Percentiles rank a stretch among this genome's conserved stretches.
phyloP scores from a whole-genome alignment of 2,113 vertebrate species.

The Ammodytes dubius region DNA sequence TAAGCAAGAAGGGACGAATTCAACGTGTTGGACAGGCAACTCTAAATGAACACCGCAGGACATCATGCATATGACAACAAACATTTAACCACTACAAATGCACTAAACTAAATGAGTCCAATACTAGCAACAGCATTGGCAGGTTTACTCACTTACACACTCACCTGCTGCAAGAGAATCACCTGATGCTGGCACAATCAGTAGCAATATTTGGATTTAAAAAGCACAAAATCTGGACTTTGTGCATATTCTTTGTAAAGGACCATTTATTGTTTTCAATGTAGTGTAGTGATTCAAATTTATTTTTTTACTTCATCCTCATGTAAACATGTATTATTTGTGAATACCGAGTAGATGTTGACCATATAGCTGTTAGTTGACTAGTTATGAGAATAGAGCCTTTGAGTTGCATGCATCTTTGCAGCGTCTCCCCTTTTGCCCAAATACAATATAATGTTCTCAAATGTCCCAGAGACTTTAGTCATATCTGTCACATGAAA shows the following conservation, averaged over 20 bases:
- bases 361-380: constrained; percentile 57
- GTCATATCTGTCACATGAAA: constrained; percentile 20
- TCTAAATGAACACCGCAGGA: constrained; percentile 45
- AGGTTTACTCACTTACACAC: constrained; percentile 40
- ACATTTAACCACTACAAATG: constrained; percentile 82
- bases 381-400: constrained; percentile 52
- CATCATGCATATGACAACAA: constrained; percentile 34
- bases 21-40: constrained; percentile 47
- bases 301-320: constrained; percentile 83
- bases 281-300: constrained; percentile 75
- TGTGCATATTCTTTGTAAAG: constrained; percentile 63
- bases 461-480: constrained; percentile 2
- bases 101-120: constrained; percentile 64
- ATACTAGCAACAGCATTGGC: constrained; percentile 29
- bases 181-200: constrained; percentile 81
- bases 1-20: constrained; percentile 72
- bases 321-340: constrained; percentile 82
- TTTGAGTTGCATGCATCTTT: constrained; percentile 53
- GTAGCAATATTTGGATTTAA: constrained; percentile 65
- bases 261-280: constrained; percentile 67
- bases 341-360: constrained; percentile 71
- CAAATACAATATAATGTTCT: constrained; percentile 8
- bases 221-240: constrained; percentile 79
- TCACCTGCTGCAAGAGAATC: constrained; percentile 54
- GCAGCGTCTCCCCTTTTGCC: constrained; percentile 30